These are phyloP conservation scores for Gymnocypris eckloni DNA, from an alignment of 2,797 vertebrate species.

Conservation along the genomic window DNA sequence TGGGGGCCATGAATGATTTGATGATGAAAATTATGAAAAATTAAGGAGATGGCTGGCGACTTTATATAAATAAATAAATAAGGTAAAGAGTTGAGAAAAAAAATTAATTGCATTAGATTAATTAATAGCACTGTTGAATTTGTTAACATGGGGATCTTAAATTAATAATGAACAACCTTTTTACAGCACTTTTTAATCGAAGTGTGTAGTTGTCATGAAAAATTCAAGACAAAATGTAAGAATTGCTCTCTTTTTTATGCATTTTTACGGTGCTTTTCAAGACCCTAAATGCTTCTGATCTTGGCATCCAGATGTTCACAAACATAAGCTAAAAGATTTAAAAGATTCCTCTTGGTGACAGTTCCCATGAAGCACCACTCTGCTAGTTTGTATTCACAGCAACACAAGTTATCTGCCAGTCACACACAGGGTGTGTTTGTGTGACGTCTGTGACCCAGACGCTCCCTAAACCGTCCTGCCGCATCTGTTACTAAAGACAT, in stretches of 20 bases:
- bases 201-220: neutral
- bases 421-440: slow-evolving; percentile 2
- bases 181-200: neutral
- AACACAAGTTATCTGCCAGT: neutral
- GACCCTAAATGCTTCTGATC: neutral
- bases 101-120: neutral
- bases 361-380: neutral
- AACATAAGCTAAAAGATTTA: neutral
- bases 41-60: no score
- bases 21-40: no score
- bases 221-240: neutral
- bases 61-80: no score
- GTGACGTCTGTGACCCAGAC: slow-evolving; percentile 18
- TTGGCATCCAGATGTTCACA: slow-evolving; percentile 17
- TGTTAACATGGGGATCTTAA: neutral
- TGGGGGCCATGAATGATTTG: no score
- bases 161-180: neutral
- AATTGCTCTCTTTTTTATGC: neutral
- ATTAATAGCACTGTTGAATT: neutral
- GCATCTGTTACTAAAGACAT: slow-evolving; percentile 38
- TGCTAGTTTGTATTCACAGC: neutral
- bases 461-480: neutral
- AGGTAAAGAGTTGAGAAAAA: neutral
- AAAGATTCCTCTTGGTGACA: no score
- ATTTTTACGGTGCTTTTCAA: neutral